These are phyloP conservation scores for Dipodomys ordii DNA, from an alignment of 2,113 vertebrate genomes.

Conservation along the genomic window DNA sequence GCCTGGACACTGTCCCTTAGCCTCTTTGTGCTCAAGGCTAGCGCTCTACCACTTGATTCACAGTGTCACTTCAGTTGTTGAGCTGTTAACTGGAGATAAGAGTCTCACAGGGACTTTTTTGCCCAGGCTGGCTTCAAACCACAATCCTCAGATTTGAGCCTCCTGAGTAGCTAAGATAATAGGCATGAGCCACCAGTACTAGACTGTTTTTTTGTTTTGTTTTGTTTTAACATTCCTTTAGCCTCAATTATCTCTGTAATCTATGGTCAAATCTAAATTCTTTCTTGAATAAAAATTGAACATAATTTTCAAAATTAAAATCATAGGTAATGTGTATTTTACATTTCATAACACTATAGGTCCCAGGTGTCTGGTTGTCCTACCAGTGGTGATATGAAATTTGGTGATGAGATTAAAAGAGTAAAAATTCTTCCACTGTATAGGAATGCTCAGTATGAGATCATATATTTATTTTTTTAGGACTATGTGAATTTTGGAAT, in stretches of 20 bases:
- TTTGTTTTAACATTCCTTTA: neutral
- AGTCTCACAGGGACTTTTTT: no score
- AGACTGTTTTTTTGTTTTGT: no score
- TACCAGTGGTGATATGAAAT: neutral
- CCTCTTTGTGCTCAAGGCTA: no score
- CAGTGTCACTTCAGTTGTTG: no score
- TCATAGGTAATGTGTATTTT: neutral
- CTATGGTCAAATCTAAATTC: neutral
- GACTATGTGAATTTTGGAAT: neutral
- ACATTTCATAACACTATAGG: neutral
- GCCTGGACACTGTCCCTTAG: no score
- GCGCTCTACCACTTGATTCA: no score
- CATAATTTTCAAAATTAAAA: slow-evolving; percentile 35
- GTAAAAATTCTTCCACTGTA: neutral
- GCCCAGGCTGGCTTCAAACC: no score
- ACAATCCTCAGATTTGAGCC: no score
- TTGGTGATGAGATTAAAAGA: neutral
- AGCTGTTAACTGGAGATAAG: no score
- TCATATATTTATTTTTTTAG: neutral
- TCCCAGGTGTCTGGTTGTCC: neutral
- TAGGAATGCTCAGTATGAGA: neutral
- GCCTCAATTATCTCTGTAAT: neutral
- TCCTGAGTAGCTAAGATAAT: no score
- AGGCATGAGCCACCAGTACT: no score
- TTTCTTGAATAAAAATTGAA: slow-evolving; percentile 27